Evolutionary conservation across 2,888 invertebrate species (phyloP).

Genomic region (Nebria salina): DNA sequence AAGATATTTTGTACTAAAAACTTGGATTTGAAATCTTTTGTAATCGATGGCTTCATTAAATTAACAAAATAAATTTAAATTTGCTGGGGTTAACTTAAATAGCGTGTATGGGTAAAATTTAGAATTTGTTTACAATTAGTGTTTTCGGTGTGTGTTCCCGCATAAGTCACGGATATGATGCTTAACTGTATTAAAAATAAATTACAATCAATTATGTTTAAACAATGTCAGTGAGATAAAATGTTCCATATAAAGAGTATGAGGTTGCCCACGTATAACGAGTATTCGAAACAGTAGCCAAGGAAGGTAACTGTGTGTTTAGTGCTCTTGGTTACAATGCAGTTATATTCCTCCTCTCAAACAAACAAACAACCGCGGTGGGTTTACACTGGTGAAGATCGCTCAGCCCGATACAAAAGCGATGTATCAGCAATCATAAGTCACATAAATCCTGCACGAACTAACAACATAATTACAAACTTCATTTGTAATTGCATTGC

Average conservation of each 20-base stretch:
- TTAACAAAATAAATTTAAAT: too few relatives aligned
- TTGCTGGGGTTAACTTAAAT: too few relatives aligned
- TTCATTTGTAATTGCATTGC: conserved; percentile 36
- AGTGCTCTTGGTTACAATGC: conserved; percentile 19
- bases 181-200: conserved; percentile 8
- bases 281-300: background rate
- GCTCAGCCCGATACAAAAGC: conserved; percentile 26
- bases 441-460: conserved; percentile 26
- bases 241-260: conserved; percentile 12
- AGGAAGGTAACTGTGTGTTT: conserved; percentile 2
- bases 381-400: conserved; percentile 16
- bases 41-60: too few relatives aligned
- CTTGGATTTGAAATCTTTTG: too few relatives aligned
- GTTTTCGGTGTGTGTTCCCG: background rate
- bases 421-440: conserved; percentile 27
- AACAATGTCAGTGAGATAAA: conserved; percentile 37
- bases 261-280: background rate
- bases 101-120: too few relatives aligned
- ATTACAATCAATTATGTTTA: background rate
- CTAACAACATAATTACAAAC: conserved; percentile 39
- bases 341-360: conserved; percentile 38
- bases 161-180: background rate
- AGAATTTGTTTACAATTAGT: too few relatives aligned
- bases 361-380: conserved; percentile 10
- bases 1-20: too few relatives aligned